A percentile compares a stretch with the other conserved stretches of the same genome.
Conservation (phyloP, 2,113 vertebrate genomes). For the Eidolon helvum region DNA sequence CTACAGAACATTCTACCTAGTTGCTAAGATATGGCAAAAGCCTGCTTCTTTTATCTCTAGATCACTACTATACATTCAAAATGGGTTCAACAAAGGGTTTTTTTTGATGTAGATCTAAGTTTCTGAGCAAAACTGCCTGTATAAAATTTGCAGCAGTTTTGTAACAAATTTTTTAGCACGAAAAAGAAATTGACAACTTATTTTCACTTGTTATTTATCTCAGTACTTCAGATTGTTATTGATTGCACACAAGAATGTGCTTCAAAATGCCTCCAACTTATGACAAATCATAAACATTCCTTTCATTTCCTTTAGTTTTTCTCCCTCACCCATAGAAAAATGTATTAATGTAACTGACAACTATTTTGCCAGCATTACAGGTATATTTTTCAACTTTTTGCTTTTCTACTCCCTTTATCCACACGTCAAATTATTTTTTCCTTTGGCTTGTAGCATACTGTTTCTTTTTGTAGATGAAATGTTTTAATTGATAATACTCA, state of each 20-base stretch:
- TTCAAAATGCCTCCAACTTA: slow-evolving; percentile 9
- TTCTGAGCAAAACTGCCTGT: neutral
- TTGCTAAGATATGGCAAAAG: neutral
- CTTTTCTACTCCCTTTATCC: neutral
- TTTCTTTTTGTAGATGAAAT: neutral
- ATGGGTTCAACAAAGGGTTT: neutral
- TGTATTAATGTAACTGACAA: neutral
- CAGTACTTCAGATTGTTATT: slow-evolving; percentile 29
- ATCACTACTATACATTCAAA: neutral
- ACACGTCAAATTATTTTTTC: neutral
- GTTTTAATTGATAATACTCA: slow-evolving; percentile 20
- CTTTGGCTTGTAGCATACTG: neutral
- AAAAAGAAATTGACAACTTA: slow-evolving; percentile 43
- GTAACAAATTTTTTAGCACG: neutral
- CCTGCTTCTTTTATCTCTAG: neutral
- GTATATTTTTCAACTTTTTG: slow-evolving; percentile 11
- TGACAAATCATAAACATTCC: neutral
- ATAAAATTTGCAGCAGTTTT: slow-evolving; percentile 16
- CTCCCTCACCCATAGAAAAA: neutral
- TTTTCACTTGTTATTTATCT: slow-evolving; percentile 32
- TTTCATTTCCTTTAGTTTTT: neutral
- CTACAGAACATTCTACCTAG: neutral
- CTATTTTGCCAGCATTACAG: neutral
- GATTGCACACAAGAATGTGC: neutral
- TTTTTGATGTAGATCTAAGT: neutral